Base-by-base conservation (phyloP, 2,113 vertebrate genomes). In the Sturnus vulgaris region DNA sequence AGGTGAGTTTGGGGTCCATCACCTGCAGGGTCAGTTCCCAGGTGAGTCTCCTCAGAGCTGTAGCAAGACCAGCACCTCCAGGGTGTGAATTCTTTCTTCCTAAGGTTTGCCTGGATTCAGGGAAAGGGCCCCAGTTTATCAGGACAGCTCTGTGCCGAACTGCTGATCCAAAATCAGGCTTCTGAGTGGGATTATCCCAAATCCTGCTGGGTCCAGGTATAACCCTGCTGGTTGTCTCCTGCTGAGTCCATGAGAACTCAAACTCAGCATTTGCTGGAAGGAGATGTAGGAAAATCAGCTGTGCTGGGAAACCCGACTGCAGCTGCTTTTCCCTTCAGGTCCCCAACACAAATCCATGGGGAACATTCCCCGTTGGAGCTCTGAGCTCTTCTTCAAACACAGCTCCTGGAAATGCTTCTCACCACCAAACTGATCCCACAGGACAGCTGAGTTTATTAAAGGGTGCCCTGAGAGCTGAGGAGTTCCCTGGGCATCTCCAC, bases 21-120 rank as follows among this genome's bases (percentile, higher is more conserved):
- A 3, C 31, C 3, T 4, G 0, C 0, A 2, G 50, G 71, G 1
- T 49, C 57, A 64, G 65, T 1, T 10, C 35, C 20, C 5, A 7
- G 60, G 4, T 39, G 77, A 44, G 19, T 12, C 44, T 39, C 33
- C 31, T 35, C 59, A 22, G 35, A 69, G 60, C 55, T 46, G 35
- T 23, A 37, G 31, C 50, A 22, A 3, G 13, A 14, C 1, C 68
- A 73, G 52, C 86, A 13, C 23, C 44, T 40, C 61, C 25, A 5
- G 53, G 63, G 8, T 35, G 28, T 5, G 71, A 49, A 5, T 80
- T 79, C 49, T 50, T 52, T 15, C 37, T 57, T 25, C 46, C 28
- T 13, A 0, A 60, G 23, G 7, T 57, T 86, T 82, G 24, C 14
- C 10, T 66, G 44, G 30, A 8, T 33, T 30, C 39, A 44, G 35